These are phyloP conservation scores for Griposia aprilina DNA, from an alignment of 2,888 invertebrate species.

Conservation along the genomic window DNA sequence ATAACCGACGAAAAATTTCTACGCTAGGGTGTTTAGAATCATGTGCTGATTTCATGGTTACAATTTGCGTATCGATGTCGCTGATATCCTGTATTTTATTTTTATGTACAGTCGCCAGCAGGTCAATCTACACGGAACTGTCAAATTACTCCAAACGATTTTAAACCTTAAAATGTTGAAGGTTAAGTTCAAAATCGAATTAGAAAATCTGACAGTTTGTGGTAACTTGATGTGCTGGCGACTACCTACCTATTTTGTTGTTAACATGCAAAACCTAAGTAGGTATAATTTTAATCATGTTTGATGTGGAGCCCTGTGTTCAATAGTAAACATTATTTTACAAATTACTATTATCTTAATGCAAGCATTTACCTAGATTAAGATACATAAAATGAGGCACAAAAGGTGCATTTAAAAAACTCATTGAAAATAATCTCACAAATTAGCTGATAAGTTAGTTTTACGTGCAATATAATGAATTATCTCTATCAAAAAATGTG, in stretches of 20 bases:
- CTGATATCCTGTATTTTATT: neutral
- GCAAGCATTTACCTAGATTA: constrained; percentile 46
- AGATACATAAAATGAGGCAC: constrained; percentile 19
- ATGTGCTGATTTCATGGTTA: too few relatives aligned
- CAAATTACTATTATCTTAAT: neutral
- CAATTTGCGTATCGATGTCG: too few relatives aligned
- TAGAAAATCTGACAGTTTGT: too few relatives aligned
- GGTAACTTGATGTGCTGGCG: too few relatives aligned
- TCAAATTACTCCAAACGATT: too few relatives aligned
- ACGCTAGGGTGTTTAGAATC: too few relatives aligned
- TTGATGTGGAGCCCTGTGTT: constrained; percentile 1
- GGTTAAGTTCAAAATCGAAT: too few relatives aligned
- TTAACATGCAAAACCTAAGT: constrained; percentile 9
- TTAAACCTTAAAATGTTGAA: too few relatives aligned
- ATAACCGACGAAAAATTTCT: too few relatives aligned
- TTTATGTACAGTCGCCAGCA: too few relatives aligned
- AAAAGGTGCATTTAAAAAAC: constrained; percentile 41
- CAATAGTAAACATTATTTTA: neutral
- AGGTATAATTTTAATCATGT: neutral
- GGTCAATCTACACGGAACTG: too few relatives aligned
- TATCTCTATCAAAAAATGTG: constrained; percentile 74
- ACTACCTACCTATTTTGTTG: too few relatives aligned
- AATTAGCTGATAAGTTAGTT: constrained; percentile 65
- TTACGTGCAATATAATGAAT: constrained; percentile 69
- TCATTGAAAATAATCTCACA: constrained; percentile 68